phyloP scores from a whole-genome alignment of 2,797 vertebrate species.

The Leptodactylus fallax region DNA sequence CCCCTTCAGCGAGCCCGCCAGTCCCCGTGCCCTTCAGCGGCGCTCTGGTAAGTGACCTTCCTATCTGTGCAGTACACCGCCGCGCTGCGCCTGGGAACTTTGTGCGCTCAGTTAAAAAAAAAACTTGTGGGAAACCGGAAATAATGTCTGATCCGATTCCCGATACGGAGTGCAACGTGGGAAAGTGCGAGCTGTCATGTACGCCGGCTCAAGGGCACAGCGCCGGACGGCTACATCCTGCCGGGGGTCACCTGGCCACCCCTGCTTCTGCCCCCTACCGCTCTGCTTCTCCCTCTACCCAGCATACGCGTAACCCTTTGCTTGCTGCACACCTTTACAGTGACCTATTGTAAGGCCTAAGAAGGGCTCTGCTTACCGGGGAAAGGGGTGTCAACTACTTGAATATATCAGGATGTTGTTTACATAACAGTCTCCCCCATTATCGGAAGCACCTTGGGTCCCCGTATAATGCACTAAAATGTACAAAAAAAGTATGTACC shows the following conservation, averaged over 20 bases:
- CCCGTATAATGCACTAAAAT: too few species aligned
- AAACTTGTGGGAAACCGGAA: conserved; percentile 29
- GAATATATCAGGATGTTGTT: too few species aligned
- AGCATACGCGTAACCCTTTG: background rate
- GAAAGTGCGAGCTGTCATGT: conserved; percentile 9
- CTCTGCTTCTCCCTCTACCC: too few species aligned
- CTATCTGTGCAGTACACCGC: background rate
- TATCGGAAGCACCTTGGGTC: too few species aligned
- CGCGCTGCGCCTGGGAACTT: background rate
- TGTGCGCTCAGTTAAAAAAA: too few species aligned
- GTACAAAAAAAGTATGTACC: too few species aligned
- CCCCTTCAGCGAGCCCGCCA: background rate
- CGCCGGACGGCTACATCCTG: too few species aligned
- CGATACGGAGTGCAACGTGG: background rate
- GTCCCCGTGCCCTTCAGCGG: conserved; percentile 53
- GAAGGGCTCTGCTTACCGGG: background rate
- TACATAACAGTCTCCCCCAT: too few species aligned
- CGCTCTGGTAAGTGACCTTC: conserved; percentile 51
- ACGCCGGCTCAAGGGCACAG: conserved; percentile 12
- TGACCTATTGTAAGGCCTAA: background rate
- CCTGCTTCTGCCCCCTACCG: too few species aligned
- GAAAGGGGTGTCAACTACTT: too few species aligned
- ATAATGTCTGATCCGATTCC: background rate
- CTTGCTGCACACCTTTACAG: background rate
- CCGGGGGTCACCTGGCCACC: too few species aligned